Conservation (phyloP, 2,113 vertebrate species). For the Sus scrofa region DNA sequence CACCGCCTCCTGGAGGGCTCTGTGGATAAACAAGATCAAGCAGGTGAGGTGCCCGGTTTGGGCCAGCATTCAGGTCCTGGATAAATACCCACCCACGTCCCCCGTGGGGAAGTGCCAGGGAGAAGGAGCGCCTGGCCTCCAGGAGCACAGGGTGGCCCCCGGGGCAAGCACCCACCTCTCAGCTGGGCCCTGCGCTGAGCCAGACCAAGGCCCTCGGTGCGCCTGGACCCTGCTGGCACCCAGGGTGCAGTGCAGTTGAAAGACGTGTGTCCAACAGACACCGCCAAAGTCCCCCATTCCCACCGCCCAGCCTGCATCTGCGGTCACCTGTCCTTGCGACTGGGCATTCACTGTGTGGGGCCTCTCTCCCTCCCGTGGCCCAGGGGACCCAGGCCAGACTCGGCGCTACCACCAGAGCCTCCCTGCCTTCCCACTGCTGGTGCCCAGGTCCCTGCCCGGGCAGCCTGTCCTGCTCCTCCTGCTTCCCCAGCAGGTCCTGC, state of each 20-base stretch:
- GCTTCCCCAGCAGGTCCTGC: rapidly evolving
- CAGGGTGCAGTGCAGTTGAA: rapidly evolving
- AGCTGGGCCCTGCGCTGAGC: rapidly evolving
- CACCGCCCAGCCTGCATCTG: rapidly evolving
- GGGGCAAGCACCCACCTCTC: not conserved
- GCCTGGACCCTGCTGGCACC: rapidly evolving
- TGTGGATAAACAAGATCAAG: rapidly evolving
- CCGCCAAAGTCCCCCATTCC: rapidly evolving
- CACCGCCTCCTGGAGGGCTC: not conserved
- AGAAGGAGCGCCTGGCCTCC: rapidly evolving
- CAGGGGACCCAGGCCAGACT: not conserved
- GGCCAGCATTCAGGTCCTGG: rapidly evolving
- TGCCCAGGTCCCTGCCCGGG: rapidly evolving
- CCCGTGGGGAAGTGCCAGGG: not conserved
- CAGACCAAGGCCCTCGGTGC: rapidly evolving
- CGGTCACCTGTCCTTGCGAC: rapidly evolving
- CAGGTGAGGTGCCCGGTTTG: rapidly evolving
- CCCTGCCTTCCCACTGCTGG: rapidly evolving
- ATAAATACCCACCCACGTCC: rapidly evolving
- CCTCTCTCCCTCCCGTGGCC: rapidly evolving
- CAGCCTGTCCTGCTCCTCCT: rapidly evolving
- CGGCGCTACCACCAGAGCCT: rapidly evolving
- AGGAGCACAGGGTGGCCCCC: not conserved
- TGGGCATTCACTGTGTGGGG: rapidly evolving
- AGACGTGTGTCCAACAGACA: not conserved